Evolutionary conservation across 2,888 invertebrate genomes (phyloP), one percentile per base, ranked within the genome.

Genomic region (Sepioteuthis lessoniana): DNA sequence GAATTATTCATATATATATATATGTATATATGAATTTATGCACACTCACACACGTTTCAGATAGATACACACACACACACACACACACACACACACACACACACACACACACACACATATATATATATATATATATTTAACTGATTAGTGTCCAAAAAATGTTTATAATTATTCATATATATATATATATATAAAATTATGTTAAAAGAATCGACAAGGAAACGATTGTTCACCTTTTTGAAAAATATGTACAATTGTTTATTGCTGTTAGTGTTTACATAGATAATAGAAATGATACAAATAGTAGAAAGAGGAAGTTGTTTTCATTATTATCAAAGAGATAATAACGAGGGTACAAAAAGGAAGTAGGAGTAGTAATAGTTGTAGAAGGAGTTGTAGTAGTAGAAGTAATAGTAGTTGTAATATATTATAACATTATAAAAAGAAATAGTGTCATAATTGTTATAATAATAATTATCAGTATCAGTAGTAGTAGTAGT

Each of bases 161-260:
- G n/a, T n/a, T n/a, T n/a, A n/a, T n/a, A n/a, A n/a, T n/a, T n/a
- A n/a, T n/a, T n/a, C n/a, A n/a, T n/a, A n/a, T n/a, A n/a, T n/a
- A n/a, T n/a, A n/a, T 16, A 0, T 50, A 19, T 19, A 50, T 50
- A 21, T 50, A 50, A 16, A 3, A 0, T 13, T 21, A 3, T 50
- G 21, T 19, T 19, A 19, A 50, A n/a, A 76, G 13, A n/a, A 76
- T n/a, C 13, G 25, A 76, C 76, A 76, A n/a, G 76, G n/a, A 76
- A 19, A 19, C 16, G 5, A 19, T 76, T 10, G 0, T 76, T 76
- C 76, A 47, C 46, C 46, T 46, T 92, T 92, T 92, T 42, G 92
- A 47, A 92, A 92, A 92, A 92, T 92, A 92, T 92, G 42, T 92
- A 92, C 92, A 92, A 92, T 92, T 47, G 31, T 92, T 92, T 92